Percentiles rank a stretch among this genome's conserved stretches.
Evolutionary conservation across 2,888 invertebrate species (phyloP).

Genomic region (Mycalesis mineus): DNA sequence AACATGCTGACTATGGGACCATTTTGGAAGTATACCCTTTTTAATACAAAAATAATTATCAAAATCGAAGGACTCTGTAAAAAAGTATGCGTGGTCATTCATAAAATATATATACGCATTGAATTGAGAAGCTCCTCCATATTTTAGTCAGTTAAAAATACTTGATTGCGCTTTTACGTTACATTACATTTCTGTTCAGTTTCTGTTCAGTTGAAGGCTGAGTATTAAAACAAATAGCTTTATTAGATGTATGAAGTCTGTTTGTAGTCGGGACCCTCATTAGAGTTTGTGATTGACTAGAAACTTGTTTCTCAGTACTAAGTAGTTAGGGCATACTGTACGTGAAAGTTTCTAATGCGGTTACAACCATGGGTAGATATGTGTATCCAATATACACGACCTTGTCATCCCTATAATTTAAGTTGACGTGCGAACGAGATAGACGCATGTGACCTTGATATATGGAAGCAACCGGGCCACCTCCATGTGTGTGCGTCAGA

Average conservation of each 20-base stretch:
- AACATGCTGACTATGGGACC: too few species aligned
- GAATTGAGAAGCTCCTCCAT: too few species aligned
- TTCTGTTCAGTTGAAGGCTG: too few species aligned
- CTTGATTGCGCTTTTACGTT: too few species aligned
- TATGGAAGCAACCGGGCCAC: conserved; percentile 56
- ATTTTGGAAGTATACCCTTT: too few species aligned
- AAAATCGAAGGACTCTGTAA: too few species aligned
- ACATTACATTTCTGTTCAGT: too few species aligned
- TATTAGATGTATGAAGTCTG: not conserved
- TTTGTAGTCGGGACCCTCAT: not conserved
- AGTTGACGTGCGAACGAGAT: conserved; percentile 45
- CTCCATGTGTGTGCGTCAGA: conserved; percentile 59
- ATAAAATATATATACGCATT: too few species aligned
- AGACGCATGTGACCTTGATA: conserved; percentile 63
- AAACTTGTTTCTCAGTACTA: conserved; percentile 13
- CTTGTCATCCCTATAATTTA: conserved; percentile 39
- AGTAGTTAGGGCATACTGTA: conserved; percentile 13
- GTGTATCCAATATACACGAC: conserved; percentile 37
- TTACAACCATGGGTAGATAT: not conserved
- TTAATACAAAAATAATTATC: too few species aligned
- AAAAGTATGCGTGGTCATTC: too few species aligned
- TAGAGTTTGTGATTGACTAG: conserved; percentile 8
- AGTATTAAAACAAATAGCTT: too few species aligned
- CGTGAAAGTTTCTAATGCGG: conserved; percentile 52
- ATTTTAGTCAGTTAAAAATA: too few species aligned